These are phyloP conservation scores for Folsomia manolachei DNA, from an alignment of 2,888 invertebrate species.

Conservation along the genomic window DNA sequence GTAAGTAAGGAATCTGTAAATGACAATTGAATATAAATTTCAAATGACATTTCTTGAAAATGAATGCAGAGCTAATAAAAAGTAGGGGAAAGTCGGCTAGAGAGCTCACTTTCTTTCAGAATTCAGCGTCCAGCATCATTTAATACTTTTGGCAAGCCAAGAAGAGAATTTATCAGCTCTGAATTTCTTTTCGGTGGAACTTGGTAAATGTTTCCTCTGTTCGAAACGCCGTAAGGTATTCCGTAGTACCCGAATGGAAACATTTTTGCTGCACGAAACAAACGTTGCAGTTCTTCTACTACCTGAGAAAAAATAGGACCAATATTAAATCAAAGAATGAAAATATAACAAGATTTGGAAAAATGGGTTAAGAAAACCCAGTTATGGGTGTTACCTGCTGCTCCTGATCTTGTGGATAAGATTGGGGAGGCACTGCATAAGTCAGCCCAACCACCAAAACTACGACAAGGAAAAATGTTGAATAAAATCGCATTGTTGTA, in stretches of 20 bases:
- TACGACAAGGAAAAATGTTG: background rate
- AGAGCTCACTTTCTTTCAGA: constrained; percentile 30
- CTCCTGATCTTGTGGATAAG: background rate
- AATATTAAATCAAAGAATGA: background rate
- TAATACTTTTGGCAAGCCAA: constrained; percentile 72
- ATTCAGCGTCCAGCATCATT: constrained; percentile 72
- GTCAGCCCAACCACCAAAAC: background rate
- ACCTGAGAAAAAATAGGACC: constrained; percentile 20
- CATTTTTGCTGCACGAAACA: constrained; percentile 26
- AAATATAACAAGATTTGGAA: too few relatives aligned
- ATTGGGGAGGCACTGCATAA: constrained; percentile 11
- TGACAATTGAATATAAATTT: too few relatives aligned
- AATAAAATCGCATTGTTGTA: background rate
- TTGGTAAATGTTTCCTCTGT: background rate
- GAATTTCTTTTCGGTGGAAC: constrained; percentile 56
- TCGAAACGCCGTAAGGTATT: constrained; percentile 27
- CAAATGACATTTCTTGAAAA: too few relatives aligned
- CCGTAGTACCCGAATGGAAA: constrained; percentile 39
- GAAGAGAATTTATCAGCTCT: constrained; percentile 70
- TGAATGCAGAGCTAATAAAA: background rate
- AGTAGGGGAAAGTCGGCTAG: too few relatives aligned
- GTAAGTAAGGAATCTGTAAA: too few relatives aligned
- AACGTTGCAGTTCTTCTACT: constrained; percentile 23
- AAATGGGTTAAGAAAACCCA: too few relatives aligned
- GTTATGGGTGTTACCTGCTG: too few relatives aligned